Conservation (phyloP, 1,140 invertebrate genomes). For the Drosophila arizonae region DNA sequence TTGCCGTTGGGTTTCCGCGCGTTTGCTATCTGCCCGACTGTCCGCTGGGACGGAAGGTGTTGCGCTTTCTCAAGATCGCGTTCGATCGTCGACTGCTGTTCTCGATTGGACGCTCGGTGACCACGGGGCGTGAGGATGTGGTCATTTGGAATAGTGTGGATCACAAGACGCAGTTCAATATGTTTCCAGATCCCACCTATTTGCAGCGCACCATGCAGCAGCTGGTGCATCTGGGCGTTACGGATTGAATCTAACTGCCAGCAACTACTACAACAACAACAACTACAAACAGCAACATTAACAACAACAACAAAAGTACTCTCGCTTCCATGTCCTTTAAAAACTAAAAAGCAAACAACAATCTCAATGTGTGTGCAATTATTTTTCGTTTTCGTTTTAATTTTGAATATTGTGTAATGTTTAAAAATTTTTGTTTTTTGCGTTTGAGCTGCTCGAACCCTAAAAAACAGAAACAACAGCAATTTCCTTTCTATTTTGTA, state of each 20-base stretch:
- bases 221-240: slow-evolving; percentile 87
- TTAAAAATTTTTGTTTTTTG: slow-evolving; percentile 44
- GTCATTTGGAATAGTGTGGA: slow-evolving; percentile 96
- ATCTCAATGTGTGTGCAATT: slow-evolving; percentile 81
- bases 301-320: slow-evolving; percentile 5
- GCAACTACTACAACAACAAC: not conserved
- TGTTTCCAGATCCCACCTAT: slow-evolving; percentile 90
- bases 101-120: slow-evolving; percentile 93
- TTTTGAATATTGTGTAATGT: slow-evolving; percentile 25
- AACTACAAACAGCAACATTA: not conserved
- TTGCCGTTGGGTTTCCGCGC: slow-evolving; percentile 92
- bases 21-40: slow-evolving; percentile 92
- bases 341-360: slow-evolving; percentile 39
- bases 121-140: slow-evolving; percentile 94
- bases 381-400: slow-evolving; percentile 54
- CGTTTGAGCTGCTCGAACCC: slow-evolving; percentile 77
- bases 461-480: slow-evolving; percentile 56
- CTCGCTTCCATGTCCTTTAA: slow-evolving; percentile 37
- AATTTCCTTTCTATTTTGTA: slow-evolving; percentile 17
- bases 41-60: slow-evolving; percentile 88
- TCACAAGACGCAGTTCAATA: slow-evolving; percentile 93
- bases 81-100: slow-evolving; percentile 93
- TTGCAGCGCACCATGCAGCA: slow-evolving; percentile 89
- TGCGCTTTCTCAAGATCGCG: slow-evolving; percentile 90
- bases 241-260: slow-evolving; percentile 78